Evolutionary conservation across 2,797 vertebrate species (phyloP), one percentile per base, ranked within the genome.

Genomic region (Dryobates pubescens): DNA sequence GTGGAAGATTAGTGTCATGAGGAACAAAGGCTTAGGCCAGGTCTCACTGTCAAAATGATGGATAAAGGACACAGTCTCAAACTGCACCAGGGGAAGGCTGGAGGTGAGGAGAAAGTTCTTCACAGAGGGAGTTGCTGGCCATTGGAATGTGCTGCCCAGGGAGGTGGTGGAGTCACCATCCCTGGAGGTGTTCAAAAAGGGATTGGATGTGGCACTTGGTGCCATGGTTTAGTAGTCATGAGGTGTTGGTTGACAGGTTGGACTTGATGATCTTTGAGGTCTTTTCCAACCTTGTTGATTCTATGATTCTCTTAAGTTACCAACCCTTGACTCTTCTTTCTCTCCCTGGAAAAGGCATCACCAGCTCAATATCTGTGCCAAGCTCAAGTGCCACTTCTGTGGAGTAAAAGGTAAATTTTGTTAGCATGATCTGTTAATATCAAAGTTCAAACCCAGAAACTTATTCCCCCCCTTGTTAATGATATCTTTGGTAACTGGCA

Each of bases 31-130:
- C 58, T 82, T 88, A 92, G 74, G 36, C 64, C 77, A 79, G 41
- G 23, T 94, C 62, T 96, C 51, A 64, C 85, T 79, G 94, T 92
- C 58, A 95, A 93, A 93, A 86, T 86, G 90, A 92, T 93, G 68
- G 77, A 36, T 36, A 36, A 36, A 36, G 36, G 36, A 36, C 36
- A 36, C 36, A 36, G 36, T 36, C 36, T 36, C 36, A 36, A 36
- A 36, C 36, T 36, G 36, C 36, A 36, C 36, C 36, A 36, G 36
- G 36, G 36, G 36, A 36, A 36, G 36, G 36, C 36, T 36, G 36
- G 36, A 36, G 36, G 36, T 36, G 36, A 36, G 36, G 36, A 36
- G 36, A 36, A 36, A 36, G 36, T 36, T 36, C 36, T 36, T 36
- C 36, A n/a, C n/a, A n/a, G n/a, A n/a, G n/a, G n/a, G n/a, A n/a